phyloP scores from a whole-genome alignment of 2,888 invertebrate genomes.

The Acronicta aceris region DNA sequence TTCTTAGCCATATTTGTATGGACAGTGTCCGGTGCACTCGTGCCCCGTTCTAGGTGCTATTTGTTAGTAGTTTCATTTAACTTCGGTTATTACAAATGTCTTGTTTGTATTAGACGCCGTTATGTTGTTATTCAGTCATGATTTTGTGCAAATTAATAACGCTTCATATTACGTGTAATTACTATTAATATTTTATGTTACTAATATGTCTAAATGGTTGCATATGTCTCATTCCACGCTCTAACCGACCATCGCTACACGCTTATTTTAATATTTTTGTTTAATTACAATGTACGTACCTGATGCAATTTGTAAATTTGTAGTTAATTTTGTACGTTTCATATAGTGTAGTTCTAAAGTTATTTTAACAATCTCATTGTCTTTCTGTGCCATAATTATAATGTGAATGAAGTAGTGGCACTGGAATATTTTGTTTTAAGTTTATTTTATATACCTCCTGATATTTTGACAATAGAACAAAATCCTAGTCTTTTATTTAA shows the following conservation, averaged over 20 bases:
- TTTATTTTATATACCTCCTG: conserved; percentile 54
- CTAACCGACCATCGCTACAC: conserved; percentile 64
- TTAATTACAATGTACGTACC: conserved; percentile 79
- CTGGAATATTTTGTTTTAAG: conserved; percentile 57
- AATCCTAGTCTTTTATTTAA: conserved; percentile 74
- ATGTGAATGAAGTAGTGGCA: conserved; percentile 61
- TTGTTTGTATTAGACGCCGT: conserved; percentile 40
- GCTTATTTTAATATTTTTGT: conserved; percentile 71
- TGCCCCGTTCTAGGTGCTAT: conserved; percentile 81
- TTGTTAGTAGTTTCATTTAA: conserved; percentile 69
- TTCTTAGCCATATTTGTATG: conserved; percentile 71
- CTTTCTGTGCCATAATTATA: conserved; percentile 74
- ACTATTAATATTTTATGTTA: conserved; percentile 38
- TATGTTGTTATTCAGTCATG: conserved; percentile 40
- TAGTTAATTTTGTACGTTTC: conserved; percentile 77
- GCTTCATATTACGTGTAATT: conserved; percentile 47
- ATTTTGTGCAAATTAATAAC: conserved; percentile 44
- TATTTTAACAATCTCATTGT: conserved; percentile 61
- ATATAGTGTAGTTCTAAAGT: conserved; percentile 61
- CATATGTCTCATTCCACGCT: conserved; percentile 74
- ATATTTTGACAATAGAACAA: conserved; percentile 67
- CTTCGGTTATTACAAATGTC: conserved; percentile 45
- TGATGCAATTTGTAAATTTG: conserved; percentile 77
- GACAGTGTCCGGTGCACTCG: conserved; percentile 59
- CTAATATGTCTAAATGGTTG: conserved; percentile 36